Percentiles rank a stretch among this genome's conserved stretches.
phyloP scores from a whole-genome alignment of 2,888 invertebrate genomes.

The Pachycephus smyrnensis region DNA sequence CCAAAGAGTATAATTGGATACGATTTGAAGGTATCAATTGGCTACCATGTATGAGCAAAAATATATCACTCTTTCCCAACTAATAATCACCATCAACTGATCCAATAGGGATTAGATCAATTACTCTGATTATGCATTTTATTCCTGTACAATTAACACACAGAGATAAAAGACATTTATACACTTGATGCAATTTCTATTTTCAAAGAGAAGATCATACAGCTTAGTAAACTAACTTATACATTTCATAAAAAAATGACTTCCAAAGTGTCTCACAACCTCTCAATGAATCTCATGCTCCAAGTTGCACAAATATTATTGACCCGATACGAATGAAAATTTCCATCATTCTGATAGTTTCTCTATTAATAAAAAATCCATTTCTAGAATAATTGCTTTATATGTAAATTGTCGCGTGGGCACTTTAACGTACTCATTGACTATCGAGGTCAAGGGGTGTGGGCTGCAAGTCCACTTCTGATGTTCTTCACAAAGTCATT shows the following conservation, averaged over 20 bases:
- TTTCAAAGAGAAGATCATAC: no score
- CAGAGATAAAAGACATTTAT: no score
- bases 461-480: constrained; percentile 42
- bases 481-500: constrained; percentile 33
- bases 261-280: no score
- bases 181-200: no score
- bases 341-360: neutral
- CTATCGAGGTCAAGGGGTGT: constrained; percentile 56
- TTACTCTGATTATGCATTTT: no score
- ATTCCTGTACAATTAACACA: no score
- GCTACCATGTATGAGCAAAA: neutral
- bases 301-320: no score
- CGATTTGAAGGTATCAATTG: constrained; percentile 1
- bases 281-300: no score
- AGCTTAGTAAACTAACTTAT: no score
- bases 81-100: no score
- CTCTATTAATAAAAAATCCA: neutral
- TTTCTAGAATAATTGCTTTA: constrained; percentile 8
- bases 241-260: no score
- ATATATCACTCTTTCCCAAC: neutral
- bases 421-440: constrained; percentile 44
- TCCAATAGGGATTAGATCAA: no score
- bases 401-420: constrained; percentile 40
- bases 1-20: constrained; percentile 5
- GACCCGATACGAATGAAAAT: neutral